Conservation (phyloP, 2,888 invertebrate genomes). For the Scaptomyza tumidula region DNA sequence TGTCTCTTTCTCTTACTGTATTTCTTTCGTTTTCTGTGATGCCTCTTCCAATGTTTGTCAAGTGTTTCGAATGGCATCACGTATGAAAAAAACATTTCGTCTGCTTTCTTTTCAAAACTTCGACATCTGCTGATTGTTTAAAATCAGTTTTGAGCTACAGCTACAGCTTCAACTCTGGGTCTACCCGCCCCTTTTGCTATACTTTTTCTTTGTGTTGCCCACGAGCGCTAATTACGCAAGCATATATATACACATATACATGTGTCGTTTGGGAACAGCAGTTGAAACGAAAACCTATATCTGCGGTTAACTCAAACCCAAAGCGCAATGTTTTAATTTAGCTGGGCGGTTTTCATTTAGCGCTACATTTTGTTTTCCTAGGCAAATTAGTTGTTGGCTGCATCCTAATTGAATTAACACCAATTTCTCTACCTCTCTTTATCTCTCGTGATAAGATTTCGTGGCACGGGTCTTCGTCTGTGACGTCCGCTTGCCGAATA, state of each 20-base stretch:
- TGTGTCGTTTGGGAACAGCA: slow-evolving; percentile 19
- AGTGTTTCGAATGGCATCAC: slow-evolving; percentile 67
- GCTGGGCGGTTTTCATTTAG: slow-evolving; percentile 53
- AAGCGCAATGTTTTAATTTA: slow-evolving; percentile 16
- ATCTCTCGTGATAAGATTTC: background rate
- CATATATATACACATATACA: slow-evolving; percentile 25
- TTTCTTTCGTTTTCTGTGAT: slow-evolving; percentile 25
- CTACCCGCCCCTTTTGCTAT: slow-evolving; percentile 48
- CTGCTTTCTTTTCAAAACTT: slow-evolving; percentile 57
- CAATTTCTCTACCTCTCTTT: slow-evolving; percentile 25
- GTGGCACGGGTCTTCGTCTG: slow-evolving; percentile 20
- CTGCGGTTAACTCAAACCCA: slow-evolving; percentile 17
- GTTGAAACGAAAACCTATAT: slow-evolving; percentile 46
- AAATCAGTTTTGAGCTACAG: slow-evolving; percentile 24
- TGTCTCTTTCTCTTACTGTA: slow-evolving; percentile 10
- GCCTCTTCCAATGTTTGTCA: slow-evolving; percentile 59
- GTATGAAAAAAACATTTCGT: slow-evolving; percentile 51
- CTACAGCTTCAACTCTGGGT: slow-evolving; percentile 18
- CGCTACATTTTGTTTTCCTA: slow-evolving; percentile 63
- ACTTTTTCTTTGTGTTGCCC: slow-evolving; percentile 52
- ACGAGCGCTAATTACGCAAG: slow-evolving; percentile 74
- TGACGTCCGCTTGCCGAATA: slow-evolving; percentile 44
- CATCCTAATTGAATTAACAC: slow-evolving; percentile 77
- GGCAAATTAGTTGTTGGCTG: slow-evolving; percentile 66
- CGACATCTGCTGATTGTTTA: slow-evolving; percentile 31